Evolutionary conservation across 2,797 vertebrate genomes (phyloP), one percentile per base, ranked within the genome.

Genomic region (Pseudocheirus occidentalis): DNA sequence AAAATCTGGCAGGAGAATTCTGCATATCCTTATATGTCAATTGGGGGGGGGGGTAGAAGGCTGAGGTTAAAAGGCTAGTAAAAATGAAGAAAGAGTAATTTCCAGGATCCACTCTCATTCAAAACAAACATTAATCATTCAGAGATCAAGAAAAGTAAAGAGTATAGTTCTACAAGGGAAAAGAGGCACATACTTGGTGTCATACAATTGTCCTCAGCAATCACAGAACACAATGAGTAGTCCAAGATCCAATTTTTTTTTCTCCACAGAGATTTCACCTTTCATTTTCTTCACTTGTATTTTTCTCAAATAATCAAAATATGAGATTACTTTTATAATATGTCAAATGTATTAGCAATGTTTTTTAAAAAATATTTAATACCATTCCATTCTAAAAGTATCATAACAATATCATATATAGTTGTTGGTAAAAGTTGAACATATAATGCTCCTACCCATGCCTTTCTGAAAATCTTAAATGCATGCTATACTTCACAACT

Each of bases 331-430:
- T 56, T 91, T 97, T 94, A 73, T 92, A 91, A 29, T 97, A 97
- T 96, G 95, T 96, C 91, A 97, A 98, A 98, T 94, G 91, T 97
- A 95, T 98, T 97, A 97, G 90, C 54, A 59, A 93, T 96, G 97
- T 96, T 97, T 97, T 57, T 18, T 24, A 5, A 58, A 58, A 28
- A 93, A 46, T 90, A 46, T 52, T 66, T 73, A 0, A 28, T 2
- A 28, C 24, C 14, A 93, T 28, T 9, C 0, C 31, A 28, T 10
- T 55, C 54, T 62, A 27, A 34, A 55, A 31, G 5, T 57, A 2
- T 18, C 91, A 31, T 13, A 34, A 31, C 29, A 62, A 62, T 4
- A 3, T 56, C 6, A 1, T 5, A 7, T 53, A 13, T n/a, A 29
- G 46, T 34, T 55, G 52, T 11, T 6, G 3, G 11, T 18, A 31